Evolutionary conservation across 2,888 invertebrate species (phyloP), one percentile per base, ranked within the genome.

Genomic region (Coenonympha glycerion): DNA sequence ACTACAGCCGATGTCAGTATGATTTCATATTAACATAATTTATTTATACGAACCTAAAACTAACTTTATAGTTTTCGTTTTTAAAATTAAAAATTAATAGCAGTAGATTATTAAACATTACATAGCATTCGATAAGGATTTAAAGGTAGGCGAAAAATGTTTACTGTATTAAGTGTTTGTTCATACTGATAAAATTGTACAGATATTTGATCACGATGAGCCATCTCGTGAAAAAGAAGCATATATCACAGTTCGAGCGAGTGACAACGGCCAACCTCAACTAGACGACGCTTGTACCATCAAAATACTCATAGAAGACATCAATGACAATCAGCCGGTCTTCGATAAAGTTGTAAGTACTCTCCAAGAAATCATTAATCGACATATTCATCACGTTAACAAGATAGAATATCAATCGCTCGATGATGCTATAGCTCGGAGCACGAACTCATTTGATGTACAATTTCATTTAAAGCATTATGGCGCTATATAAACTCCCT

Each of bases 201-300:
- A 94, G 89, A 87, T 90, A 45, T 94, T 97, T 77, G 96, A 97
- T 84, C 91, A 97, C 60, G 98, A 98, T 72, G 95, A 96, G 69
- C 97, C 97, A 5, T 90, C 91, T 34, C 89, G 93, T 68, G 94
- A 92, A 79, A 96, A 92, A 80, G 95, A 92, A 83, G 91, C 89
- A 54, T 95, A 95, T 68, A 89, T 96, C 42, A 96, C 96, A 24
- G 95, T 98, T 5, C 91, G 95, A 73, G 98, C 96, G 0, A 95
- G 94, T 51, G 98, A 98, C 82, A 95, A 97, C 75, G 98, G 98
- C 0, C 91, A 92, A 60, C 96, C 97, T 0, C 92, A 93, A 40
- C 86, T 98, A 46, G 96, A 96, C 64, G 97, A 97, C 66, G 94
- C 96, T 48, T 98, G 98, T 79, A 96, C 96, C 3, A 95, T 98